phyloP scores from a whole-genome alignment of 2,113 vertebrate species.

The Egretta garzetta region DNA sequence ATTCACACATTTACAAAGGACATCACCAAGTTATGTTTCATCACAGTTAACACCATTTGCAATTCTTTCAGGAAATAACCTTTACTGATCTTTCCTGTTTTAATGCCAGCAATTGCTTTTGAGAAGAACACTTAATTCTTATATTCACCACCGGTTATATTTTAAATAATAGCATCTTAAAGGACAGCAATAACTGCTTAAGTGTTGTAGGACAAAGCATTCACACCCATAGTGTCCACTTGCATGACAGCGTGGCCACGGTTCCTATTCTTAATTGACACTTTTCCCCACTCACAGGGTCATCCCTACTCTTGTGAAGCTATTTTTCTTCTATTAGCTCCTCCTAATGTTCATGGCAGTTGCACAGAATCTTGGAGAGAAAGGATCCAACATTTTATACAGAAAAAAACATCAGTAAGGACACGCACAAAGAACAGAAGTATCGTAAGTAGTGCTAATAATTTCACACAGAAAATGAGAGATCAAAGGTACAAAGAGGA shows the following conservation, averaged over 20 bases:
- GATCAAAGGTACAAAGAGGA: neutral
- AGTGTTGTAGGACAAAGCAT: slow-evolving; percentile 26
- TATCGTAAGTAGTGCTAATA: neutral
- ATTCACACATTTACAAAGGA: slow-evolving; percentile 49
- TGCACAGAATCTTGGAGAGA: neutral
- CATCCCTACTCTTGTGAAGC: neutral
- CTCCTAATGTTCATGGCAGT: neutral
- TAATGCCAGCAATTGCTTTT: slow-evolving; percentile 54
- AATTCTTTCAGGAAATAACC: slow-evolving; percentile 61
- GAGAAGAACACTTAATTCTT: slow-evolving; percentile 17
- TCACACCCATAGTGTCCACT: neutral
- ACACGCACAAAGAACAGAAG: neutral
- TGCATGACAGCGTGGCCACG: neutral
- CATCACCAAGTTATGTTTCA: slow-evolving; percentile 40
- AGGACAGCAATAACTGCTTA: slow-evolving; percentile 30
- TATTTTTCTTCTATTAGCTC: slow-evolving; percentile 45
- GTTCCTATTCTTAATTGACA: slow-evolving; percentile 22
- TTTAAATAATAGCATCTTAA: slow-evolving; percentile 56
- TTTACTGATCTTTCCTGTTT: slow-evolving; percentile 52
- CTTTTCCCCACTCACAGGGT: neutral
- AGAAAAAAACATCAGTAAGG: neutral
- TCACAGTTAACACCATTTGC: slow-evolving; percentile 55
- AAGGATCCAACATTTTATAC: neutral
- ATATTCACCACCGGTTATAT: neutral
- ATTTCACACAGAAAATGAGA: neutral